Conservation (phyloP, 1,140 invertebrate genomes). For the Drosophila triauraria region DNA sequence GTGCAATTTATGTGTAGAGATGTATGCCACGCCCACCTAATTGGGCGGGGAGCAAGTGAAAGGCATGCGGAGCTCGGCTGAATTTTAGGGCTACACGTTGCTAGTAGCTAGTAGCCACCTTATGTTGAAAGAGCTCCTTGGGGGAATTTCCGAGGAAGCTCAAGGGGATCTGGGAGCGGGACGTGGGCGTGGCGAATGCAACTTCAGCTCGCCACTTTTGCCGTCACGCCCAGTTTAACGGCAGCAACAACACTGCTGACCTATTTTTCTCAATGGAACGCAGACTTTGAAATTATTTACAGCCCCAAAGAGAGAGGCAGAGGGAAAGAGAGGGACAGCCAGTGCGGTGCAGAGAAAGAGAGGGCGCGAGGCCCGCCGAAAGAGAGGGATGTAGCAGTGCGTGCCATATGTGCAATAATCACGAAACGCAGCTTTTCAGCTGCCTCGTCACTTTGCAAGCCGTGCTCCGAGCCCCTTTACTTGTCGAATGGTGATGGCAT, state of each 20-base stretch:
- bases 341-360: constrained; percentile 24
- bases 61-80: constrained; percentile 22
- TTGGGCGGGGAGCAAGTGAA: constrained; percentile 51
- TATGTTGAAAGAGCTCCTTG: constrained; percentile 33
- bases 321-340: constrained; percentile 24
- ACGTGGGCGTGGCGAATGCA: constrained; percentile 57
- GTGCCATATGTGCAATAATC: constrained; percentile 62
- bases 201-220: constrained; percentile 75
- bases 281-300: constrained; percentile 78
- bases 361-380: background rate
- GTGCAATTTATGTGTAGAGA: constrained; percentile 28
- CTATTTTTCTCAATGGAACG: constrained; percentile 63
- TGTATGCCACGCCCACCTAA: constrained; percentile 67
- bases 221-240: constrained; percentile 78
- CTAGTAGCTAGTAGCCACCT: constrained; percentile 14
- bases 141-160: background rate
- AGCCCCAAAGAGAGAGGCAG: constrained; percentile 41
- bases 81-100: constrained; percentile 26
- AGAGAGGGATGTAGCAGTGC: constrained; percentile 14
- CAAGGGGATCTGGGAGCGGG: background rate
- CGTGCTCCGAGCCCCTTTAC: constrained; percentile 56
- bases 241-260: constrained; percentile 67
- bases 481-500: constrained; percentile 1
- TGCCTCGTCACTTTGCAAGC: constrained; percentile 67
- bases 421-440: constrained; percentile 45